phyloP scores from a whole-genome alignment of 2,797 vertebrate genomes.

The Danio tinwini region DNA sequence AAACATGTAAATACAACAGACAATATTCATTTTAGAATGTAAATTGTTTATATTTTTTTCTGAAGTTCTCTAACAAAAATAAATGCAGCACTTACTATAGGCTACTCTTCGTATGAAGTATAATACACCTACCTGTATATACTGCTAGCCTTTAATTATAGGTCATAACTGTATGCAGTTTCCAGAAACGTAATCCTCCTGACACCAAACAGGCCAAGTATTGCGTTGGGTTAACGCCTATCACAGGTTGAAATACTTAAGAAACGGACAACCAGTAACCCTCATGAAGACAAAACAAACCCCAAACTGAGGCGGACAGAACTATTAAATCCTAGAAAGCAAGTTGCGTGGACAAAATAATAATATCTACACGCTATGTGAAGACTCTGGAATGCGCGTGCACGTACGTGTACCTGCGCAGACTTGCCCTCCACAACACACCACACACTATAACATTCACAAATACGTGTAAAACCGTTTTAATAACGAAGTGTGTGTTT shows the following conservation, averaged over 20 bases:
- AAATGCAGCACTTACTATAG: too few species aligned
- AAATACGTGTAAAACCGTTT: background rate
- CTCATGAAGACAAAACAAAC: background rate
- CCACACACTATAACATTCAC: background rate
- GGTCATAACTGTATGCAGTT: background rate
- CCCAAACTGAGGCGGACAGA: background rate
- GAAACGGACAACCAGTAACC: background rate
- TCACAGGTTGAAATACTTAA: background rate
- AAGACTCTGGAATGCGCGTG: slow-evolving; percentile 49
- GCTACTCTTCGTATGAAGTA: too few species aligned
- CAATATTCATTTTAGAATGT: too few species aligned
- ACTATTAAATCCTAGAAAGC: background rate
- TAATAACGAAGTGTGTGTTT: background rate
- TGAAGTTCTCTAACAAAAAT: too few species aligned
- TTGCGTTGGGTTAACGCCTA: background rate
- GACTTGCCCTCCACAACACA: slow-evolving; percentile 51
- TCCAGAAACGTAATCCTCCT: background rate
- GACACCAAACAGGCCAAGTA: background rate
- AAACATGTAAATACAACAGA: too few species aligned
- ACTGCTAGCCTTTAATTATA: background rate
- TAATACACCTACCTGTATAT: background rate
- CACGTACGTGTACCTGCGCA: slow-evolving; percentile 50
- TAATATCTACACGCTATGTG: background rate
- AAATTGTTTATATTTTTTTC: too few species aligned
- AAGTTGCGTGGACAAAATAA: background rate